Base-by-base conservation (phyloP, 2,797 vertebrate genomes). In the Masticophis lateralis region DNA sequence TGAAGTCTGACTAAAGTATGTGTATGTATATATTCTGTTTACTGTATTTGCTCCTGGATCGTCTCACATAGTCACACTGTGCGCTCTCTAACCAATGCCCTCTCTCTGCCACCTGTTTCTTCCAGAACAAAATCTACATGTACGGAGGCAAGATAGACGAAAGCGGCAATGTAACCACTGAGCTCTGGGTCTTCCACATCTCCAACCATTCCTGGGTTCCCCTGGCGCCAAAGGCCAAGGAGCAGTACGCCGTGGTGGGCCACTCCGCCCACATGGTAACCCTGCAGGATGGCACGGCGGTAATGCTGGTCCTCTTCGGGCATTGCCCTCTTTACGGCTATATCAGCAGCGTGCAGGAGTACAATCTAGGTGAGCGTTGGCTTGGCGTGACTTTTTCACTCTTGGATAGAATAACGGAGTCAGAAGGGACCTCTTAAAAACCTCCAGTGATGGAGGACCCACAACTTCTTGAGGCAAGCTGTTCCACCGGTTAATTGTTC, bases 301-400 rank as follows among this genome's bases (percentile, higher is more conserved):
- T 99, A 96, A 99, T 99, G 99, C 97, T 99, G 0, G 98, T 99
- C 37, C 97, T 99, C 95, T 99, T 99, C 0, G 99, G 99, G 61
- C 99, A 99, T 97, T 99, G 99, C 90, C 99, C 99, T 61, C 98
- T 99, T 20, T 99, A 99, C 0, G 99, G 99, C 0, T 99, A 99
- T 95, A 98, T 99, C 98, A 99, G 98, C 98, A 98, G 96, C 3
- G 98, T 99, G 86, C 99, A 99, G 97, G 98, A 99, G 94, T 99
- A 99, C 97, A 98, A 98, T 95, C 97, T 99, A 10, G 97, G 99
- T 99, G 96, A 92, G 97, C 96, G 53, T 79, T 56, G 18, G 66
- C 88, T 94, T 95, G 57, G 28, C 10, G 0, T 12, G 0, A 0
- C 7, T 94, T 28, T 43, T 28, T 43, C 56, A 0, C 32, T 89